phyloP scores from a whole-genome alignment of 2,113 vertebrate species.

The Vimba vimba region DNA sequence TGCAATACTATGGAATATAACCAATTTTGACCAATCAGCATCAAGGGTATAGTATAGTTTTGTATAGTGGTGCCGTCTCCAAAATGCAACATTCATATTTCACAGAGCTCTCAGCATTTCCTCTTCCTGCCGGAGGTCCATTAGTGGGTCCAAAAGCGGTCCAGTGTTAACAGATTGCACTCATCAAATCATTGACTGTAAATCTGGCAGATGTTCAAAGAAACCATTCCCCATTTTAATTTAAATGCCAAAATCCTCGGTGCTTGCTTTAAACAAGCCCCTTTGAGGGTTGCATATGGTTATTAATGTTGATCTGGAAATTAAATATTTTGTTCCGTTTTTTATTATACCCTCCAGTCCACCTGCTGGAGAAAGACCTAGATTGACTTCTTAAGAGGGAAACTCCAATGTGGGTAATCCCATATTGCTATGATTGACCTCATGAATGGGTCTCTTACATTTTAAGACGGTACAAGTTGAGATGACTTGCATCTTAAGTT shows the following conservation, averaged over 20 bases:
- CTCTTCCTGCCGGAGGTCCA: neutral
- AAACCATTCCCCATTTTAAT: slow-evolving; percentile 14
- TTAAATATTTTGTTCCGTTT: neutral
- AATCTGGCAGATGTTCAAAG: slow-evolving; percentile 48
- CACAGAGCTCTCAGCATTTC: slow-evolving; percentile 1
- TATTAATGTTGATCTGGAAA: neutral
- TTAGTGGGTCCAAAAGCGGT: slow-evolving; percentile 7
- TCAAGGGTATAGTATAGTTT: too few species aligned
- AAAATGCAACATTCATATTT: neutral
- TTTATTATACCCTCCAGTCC: neutral
- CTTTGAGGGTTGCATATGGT: slow-evolving; percentile 9
- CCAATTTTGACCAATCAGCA: neutral
- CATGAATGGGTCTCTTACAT: slow-evolving; percentile 12
- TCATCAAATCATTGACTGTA: slow-evolving; percentile 40
- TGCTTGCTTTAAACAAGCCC: slow-evolving; percentile 12
- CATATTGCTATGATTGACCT: slow-evolving; percentile 20
- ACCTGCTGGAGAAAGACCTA: neutral
- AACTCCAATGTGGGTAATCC: neutral
- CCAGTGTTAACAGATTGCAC: slow-evolving; percentile 45
- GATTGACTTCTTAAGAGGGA: neutral
- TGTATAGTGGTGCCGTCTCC: neutral
- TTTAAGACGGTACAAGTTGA: neutral
- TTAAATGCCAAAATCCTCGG: slow-evolving; percentile 9
- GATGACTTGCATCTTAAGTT: neutral
- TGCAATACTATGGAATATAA: neutral